Evolutionary conservation across 2,797 vertebrate species (phyloP), one percentile per base, ranked within the genome.

Genomic region (Hoplostethus mediterraneus): DNA sequence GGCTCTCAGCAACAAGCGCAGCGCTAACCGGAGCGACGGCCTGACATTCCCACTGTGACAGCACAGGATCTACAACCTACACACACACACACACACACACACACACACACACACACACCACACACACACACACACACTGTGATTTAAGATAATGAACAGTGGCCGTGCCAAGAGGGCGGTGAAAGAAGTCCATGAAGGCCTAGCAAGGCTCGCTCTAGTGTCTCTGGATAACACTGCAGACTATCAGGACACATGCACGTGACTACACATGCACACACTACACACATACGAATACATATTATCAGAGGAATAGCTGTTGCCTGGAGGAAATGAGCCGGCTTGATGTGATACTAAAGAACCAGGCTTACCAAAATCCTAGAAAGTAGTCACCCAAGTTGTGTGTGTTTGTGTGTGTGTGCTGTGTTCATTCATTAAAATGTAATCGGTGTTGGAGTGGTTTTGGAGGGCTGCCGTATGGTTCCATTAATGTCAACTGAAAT

Each of bases 11-110:
- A 71, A 83, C 83, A 66, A 51, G 77, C 63, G 49, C 75, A 21
- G 31, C 0, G 4, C 52, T 77, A 84, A 86, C 79, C 71, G 73
- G 71, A 90, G 75, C 85, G 77, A 82, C 14, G 36, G 71, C 77
- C 81, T 87, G 87, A 87, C 84, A 91, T 90, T 86, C 82, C 68
- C 76, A 79, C 69, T 4, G 6, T 80, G 85, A 85, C 79, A 87
- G 80, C 66, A 67, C 49, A 74, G 75, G 52, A 83, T 82, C 80
- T 67, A 75, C 73, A 77, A 48, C 76, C 58, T 85, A 21, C 13
- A 14, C 31, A 44, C 31, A 45, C 36, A 53, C 14, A n/a, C 59
- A 40, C 60, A 31, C 16, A 21, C 63, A 51, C 54, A 47, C 49
- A 33, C 45, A 38, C 59, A 59, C 30, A 42, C 53, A 54, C 36